Percentiles rank a stretch among this genome's conserved stretches.
phyloP scores from a whole-genome alignment of 2,797 vertebrate species.

The Gadopsis bispinosus region DNA sequence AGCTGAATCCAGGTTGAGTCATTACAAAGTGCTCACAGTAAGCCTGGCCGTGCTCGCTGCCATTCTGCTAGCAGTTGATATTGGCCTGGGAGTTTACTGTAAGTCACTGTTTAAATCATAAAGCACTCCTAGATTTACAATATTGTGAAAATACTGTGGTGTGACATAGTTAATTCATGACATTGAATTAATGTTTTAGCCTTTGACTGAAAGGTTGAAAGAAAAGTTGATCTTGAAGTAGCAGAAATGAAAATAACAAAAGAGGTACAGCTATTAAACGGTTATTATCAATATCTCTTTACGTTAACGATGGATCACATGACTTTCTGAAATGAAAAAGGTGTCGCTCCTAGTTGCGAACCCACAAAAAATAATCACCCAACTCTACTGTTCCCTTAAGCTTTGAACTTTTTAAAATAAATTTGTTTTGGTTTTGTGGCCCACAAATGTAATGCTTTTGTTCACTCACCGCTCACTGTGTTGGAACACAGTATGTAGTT shows the following conservation, averaged over 20 bases:
- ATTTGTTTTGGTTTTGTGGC: too few relatives aligned
- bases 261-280: not conserved
- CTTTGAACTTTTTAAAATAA: too few relatives aligned
- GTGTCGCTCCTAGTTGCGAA: too few relatives aligned
- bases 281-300: not conserved
- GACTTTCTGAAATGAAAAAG: not conserved
- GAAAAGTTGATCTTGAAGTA: not conserved
- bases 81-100: slow-evolving; percentile 80
- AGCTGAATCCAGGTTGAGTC: slow-evolving; percentile 38
- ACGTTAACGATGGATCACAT: not conserved
- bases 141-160: not conserved
- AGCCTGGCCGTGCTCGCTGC: slow-evolving; percentile 66
- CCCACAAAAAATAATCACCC: too few relatives aligned
- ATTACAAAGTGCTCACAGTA: slow-evolving; percentile 52
- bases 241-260: not conserved
- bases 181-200: not conserved
- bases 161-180: not conserved
- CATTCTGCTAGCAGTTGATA: slow-evolving; percentile 69
- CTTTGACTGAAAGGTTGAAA: not conserved
- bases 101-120: slow-evolving; percentile 52
- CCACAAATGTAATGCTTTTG: too few relatives aligned
- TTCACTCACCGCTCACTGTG: too few relatives aligned
- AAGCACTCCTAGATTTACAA: not conserved
- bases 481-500: slow-evolving; percentile 1
- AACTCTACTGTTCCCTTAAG: too few relatives aligned